These are phyloP conservation scores for Muntiacus reevesi DNA, from an alignment of 2,113 vertebrate species.

Conservation along the genomic window DNA sequence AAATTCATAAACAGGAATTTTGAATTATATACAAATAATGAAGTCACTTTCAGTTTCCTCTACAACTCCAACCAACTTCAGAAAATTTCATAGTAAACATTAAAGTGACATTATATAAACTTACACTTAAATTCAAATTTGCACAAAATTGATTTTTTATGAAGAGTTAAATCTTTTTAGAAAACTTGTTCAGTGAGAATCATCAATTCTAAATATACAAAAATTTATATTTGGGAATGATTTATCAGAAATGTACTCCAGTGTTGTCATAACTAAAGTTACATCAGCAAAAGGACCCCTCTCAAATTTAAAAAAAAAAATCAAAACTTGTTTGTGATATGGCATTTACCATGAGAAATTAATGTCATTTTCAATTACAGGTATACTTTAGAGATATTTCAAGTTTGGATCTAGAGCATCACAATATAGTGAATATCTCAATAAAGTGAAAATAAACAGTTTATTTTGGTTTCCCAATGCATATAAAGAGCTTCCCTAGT, in stretches of 20 bases:
- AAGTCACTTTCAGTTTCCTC: neutral
- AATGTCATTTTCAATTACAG: neutral
- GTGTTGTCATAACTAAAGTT: neutral
- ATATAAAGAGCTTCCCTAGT: neutral
- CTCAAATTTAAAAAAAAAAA: neutral
- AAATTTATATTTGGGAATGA: neutral
- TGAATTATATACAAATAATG: neutral
- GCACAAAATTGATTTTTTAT: neutral
- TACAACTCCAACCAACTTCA: neutral
- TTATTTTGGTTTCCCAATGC: neutral
- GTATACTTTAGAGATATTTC: neutral
- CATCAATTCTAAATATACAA: neutral
- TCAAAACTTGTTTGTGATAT: neutral
- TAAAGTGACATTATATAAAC: neutral
- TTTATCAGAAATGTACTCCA: neutral
- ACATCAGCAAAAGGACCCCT: neutral
- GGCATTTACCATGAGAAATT: neutral
- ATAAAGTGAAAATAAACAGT: neutral
- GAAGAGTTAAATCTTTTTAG: slow-evolving; percentile 1
- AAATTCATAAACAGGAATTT: neutral
- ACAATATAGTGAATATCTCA: neutral
- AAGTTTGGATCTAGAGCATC: neutral
- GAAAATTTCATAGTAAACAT: neutral
- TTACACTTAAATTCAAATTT: neutral
- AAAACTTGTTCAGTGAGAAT: neutral